Evolutionary conservation across 2,113 vertebrate species (phyloP).

Genomic region (Rhabdomys dilectus): DNA sequence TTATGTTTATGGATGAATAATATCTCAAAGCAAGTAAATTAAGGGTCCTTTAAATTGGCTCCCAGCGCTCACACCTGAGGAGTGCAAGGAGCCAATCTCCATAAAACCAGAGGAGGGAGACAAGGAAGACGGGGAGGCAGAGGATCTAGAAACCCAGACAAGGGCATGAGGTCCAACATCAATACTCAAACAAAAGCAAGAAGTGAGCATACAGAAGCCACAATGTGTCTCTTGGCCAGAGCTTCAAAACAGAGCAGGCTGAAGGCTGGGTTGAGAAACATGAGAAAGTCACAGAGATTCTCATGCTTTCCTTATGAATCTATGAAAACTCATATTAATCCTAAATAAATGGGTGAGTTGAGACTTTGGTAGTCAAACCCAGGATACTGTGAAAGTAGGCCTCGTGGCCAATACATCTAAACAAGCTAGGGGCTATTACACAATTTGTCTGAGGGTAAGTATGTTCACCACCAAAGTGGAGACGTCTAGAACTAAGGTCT

Average conservation of each 20-base stretch:
- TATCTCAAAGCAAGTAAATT: slow-evolving; percentile 63
- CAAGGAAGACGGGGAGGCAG: neutral
- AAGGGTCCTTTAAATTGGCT: slow-evolving; percentile 52
- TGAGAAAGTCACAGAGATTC: neutral
- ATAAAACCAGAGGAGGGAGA: neutral
- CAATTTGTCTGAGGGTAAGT: neutral
- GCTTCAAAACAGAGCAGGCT: too few species aligned
- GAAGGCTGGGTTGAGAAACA: neutral
- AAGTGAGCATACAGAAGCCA: rapidly evolving
- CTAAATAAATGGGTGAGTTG: neutral
- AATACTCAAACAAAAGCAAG: neutral
- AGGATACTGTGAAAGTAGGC: neutral
- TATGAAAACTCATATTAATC: neutral
- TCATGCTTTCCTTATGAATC: neutral
- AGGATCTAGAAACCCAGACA: neutral
- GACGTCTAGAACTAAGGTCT: neutral
- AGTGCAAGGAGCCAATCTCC: neutral
- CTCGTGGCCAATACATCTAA: neutral
- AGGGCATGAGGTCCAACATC: neutral
- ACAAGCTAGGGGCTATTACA: neutral
- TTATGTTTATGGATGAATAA: slow-evolving; percentile 75
- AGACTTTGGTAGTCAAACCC: neutral
- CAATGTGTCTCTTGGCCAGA: neutral
- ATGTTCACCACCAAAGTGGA: neutral
- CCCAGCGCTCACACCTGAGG: neutral